phyloP scores from a whole-genome alignment of 64 coral and sea anemone genomes.

The Platygyra sinensis region DNA sequence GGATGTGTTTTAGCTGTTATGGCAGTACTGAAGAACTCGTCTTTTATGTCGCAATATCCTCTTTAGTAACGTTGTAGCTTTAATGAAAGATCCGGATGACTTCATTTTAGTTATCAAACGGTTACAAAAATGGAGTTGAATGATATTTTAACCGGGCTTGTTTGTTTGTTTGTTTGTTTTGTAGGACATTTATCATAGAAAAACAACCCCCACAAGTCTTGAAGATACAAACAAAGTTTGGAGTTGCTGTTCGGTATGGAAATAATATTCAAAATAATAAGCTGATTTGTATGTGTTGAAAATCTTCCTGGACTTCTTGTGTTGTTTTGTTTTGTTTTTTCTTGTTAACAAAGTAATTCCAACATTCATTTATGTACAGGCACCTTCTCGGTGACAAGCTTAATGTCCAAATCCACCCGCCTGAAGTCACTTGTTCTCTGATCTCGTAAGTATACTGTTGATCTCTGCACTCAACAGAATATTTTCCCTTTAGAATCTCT shows the following conservation, averaged over 20 bases:
- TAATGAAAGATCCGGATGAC: no score
- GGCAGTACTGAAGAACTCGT: no score
- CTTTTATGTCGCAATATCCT: no score
- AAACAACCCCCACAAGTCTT: slow-evolving; percentile 65
- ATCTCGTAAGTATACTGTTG: slow-evolving; percentile 56
- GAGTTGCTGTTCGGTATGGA: slow-evolving; percentile 15
- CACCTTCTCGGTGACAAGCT: slow-evolving; percentile 65
- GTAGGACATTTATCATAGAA: slow-evolving; percentile 65
- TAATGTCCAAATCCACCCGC: slow-evolving; percentile 61
- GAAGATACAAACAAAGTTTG: slow-evolving; percentile 71
- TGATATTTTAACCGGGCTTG: background rate
- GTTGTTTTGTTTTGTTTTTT: background rate
- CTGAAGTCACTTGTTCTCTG: slow-evolving; percentile 53
- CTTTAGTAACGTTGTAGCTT: no score
- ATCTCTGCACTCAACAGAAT: background rate
- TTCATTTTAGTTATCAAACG: no score
- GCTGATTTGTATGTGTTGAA: no score
- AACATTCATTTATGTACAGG: background rate
- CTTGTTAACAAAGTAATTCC: background rate
- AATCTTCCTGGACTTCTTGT: background rate
- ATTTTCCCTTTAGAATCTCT: background rate
- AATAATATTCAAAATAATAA: no score
- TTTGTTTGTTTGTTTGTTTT: background rate
- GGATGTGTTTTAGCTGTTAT: no score
- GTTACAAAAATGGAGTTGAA: no score